Percentiles rank a stretch among this genome's conserved stretches.
Conservation (phyloP, 2,797 vertebrate species). For the Oryzias sinensis region DNA sequence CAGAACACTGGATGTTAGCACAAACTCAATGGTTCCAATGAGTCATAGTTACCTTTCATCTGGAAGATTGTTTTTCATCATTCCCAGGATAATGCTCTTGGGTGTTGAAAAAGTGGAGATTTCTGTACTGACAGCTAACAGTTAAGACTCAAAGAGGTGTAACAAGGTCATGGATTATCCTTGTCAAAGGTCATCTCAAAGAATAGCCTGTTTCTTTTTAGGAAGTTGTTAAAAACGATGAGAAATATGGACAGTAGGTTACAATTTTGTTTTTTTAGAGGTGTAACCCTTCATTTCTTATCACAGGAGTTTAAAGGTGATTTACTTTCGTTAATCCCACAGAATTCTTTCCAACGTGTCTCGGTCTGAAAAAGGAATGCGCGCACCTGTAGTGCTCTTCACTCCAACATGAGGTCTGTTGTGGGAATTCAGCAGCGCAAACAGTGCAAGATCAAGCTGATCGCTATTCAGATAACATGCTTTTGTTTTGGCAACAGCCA, state of each 20-base stretch:
- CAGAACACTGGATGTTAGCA: conserved; percentile 47
- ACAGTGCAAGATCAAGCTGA: conserved; percentile 54
- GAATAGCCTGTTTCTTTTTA: conserved; percentile 30
- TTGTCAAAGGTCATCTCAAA: conserved; percentile 52
- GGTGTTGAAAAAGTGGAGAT: conserved; percentile 63
- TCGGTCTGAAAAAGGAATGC: conserved; percentile 48
- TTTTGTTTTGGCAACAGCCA: conserved; percentile 73
- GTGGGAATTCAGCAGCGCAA: conserved; percentile 44
- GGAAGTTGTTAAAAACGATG: conserved; percentile 32
- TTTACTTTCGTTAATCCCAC: conserved; percentile 59
- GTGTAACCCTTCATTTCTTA: conserved; percentile 52
- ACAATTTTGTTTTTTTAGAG: conserved; percentile 4
- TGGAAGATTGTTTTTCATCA: conserved; percentile 61
- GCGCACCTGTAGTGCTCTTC: conserved; percentile 63
- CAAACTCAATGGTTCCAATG: conserved; percentile 26
- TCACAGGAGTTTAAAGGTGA: conserved; percentile 45
- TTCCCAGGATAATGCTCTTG: conserved; percentile 61
- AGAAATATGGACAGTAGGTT: conserved; percentile 32
- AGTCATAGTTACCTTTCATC: conserved; percentile 60
- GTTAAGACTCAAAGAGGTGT: conserved; percentile 68
- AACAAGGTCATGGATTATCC: conserved; percentile 61
- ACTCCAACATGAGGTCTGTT: conserved; percentile 36
- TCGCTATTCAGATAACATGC: conserved; percentile 63
- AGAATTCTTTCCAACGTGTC: conserved; percentile 51
- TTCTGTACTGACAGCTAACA: conserved; percentile 71